Conservation (phyloP, 2,797 vertebrate genomes). For the Enteromius unitaeniatus region DNA sequence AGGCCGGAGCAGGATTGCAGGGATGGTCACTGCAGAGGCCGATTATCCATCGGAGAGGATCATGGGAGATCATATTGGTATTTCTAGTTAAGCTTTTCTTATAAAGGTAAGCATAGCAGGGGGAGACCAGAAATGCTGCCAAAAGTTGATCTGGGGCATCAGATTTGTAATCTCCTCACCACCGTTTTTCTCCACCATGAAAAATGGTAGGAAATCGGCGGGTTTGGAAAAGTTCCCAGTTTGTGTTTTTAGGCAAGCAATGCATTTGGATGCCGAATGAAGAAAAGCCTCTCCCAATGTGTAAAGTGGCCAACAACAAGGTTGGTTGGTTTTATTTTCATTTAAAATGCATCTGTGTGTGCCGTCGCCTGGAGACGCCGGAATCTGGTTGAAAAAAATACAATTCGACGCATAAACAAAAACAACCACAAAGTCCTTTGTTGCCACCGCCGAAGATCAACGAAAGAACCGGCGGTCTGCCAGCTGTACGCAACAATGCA, state of each 20-base stretch:
- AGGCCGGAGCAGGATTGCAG: constrained; percentile 34
- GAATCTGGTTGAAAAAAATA: constrained; percentile 16
- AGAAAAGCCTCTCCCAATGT: constrained; percentile 13
- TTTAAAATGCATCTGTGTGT: constrained; percentile 27
- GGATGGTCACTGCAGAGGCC: constrained; percentile 20
- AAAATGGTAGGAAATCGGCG: constrained; percentile 22
- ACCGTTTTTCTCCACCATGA: constrained; percentile 1
- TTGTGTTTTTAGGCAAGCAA: neutral
- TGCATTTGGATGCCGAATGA: constrained; percentile 3
- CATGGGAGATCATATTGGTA: constrained; percentile 44
- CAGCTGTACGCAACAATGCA: constrained; percentile 3
- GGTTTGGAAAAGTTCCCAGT: constrained; percentile 28
- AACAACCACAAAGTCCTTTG: constrained; percentile 24
- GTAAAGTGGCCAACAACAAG: constrained; percentile 28
- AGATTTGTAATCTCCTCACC: constrained; percentile 47
- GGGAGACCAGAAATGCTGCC: neutral
- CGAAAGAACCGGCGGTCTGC: constrained; percentile 2
- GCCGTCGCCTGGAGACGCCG: constrained; percentile 16
- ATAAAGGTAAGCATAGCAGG: constrained; percentile 21
- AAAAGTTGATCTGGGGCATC: constrained; percentile 31
- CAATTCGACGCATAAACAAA: constrained; percentile 19
- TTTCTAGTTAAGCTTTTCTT: constrained; percentile 47
- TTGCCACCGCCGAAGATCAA: constrained; percentile 11
- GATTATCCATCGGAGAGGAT: constrained; percentile 46
- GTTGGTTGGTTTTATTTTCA: constrained; percentile 22